A percentile compares a stretch with the other conserved stretches of the same genome.
Evolutionary conservation across 2,888 invertebrate species (phyloP).

Genomic region (Hecatera dysodea): DNA sequence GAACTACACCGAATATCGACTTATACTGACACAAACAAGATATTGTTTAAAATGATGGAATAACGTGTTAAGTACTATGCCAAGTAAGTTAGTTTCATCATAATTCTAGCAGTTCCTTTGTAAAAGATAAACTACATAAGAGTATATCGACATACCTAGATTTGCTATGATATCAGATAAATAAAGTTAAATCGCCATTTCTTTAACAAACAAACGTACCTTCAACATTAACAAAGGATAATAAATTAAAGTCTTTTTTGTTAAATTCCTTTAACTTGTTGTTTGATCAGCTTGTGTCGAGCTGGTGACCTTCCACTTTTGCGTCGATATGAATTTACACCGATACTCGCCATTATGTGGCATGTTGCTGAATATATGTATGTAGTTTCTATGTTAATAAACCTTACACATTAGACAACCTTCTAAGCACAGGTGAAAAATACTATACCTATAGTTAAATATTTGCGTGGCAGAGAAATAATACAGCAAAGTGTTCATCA

Average conservation of each 20-base stretch:
- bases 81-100: conserved; percentile 27
- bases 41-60: conserved; percentile 6
- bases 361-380: conserved; percentile 4
- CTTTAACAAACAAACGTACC: conserved; percentile 12
- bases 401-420: conserved; percentile 8
- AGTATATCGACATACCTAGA: conserved; percentile 4
- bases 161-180: conserved; percentile 29
- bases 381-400: conserved; percentile 8
- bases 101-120: conserved; percentile 34
- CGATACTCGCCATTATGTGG: conserved; percentile 4
- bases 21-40: background rate
- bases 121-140: background rate
- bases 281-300: conserved; percentile 55
- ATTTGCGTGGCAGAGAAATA: conserved; percentile 8
- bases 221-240: conserved; percentile 38
- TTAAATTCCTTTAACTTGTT: conserved; percentile 27
- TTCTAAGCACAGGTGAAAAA: conserved; percentile 23
- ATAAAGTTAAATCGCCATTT: conserved; percentile 34
- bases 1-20: background rate
- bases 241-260: conserved; percentile 52
- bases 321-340: conserved; percentile 20
- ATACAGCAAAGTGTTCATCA: conserved; percentile 1
- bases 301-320: conserved; percentile 50
- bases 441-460: conserved; percentile 14
- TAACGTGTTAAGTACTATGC: background rate